Conservation (phyloP, 2,113 vertebrate species). For the Carollia perspicillata region DNA sequence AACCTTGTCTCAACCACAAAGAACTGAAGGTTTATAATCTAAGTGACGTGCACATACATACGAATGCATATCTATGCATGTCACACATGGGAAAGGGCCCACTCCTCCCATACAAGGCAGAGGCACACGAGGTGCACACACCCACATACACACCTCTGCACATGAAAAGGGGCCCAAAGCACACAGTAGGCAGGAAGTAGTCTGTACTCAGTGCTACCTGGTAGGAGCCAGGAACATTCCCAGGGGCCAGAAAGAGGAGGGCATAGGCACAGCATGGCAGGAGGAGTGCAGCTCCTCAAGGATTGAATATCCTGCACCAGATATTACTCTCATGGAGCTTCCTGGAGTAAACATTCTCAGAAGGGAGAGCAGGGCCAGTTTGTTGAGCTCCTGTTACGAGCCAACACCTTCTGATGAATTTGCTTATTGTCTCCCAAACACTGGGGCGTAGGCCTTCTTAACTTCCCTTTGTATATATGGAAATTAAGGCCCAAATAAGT, state of each 20-base stretch:
- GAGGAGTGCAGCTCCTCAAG: not conserved
- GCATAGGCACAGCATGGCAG: fast-evolving
- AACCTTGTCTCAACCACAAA: not conserved
- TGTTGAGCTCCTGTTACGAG: not conserved
- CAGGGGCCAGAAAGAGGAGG: not conserved
- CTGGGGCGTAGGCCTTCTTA: not conserved
- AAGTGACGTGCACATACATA: not conserved
- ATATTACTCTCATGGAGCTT: not conserved
- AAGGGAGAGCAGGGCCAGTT: not conserved
- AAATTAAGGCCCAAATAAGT: not conserved
- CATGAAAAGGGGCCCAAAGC: not conserved
- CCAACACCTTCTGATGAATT: not conserved
- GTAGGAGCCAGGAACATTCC: not conserved
- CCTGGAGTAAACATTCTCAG: not conserved
- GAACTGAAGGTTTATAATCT: not conserved
- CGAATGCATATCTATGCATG: not conserved
- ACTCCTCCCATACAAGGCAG: not conserved
- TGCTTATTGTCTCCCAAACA: not conserved
- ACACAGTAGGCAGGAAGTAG: not conserved
- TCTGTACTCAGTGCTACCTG: not conserved
- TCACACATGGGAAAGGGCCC: not conserved
- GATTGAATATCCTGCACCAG: not conserved
- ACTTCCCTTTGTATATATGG: not conserved
- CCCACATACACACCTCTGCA: not conserved
- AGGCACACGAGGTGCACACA: not conserved